These are phyloP conservation scores for Sycophila texana DNA, from an alignment of 2,888 invertebrate species.

Conservation along the genomic window DNA sequence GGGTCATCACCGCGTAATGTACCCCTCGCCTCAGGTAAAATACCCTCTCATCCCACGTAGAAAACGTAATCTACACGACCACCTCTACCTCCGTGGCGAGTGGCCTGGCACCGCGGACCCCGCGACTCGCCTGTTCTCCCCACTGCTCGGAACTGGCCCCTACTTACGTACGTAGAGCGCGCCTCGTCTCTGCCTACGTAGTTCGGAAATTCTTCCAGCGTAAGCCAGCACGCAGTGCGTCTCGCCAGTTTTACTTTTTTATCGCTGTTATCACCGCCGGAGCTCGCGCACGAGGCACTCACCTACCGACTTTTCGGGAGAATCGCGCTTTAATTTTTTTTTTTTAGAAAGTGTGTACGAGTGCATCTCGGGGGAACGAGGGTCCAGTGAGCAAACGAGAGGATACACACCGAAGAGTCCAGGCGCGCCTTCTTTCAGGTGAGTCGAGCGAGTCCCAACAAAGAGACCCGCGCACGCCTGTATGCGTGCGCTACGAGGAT, in stretches of 20 bases:
- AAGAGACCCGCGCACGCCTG: not conserved
- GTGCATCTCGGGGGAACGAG: not conserved
- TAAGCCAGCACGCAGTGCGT: not conserved
- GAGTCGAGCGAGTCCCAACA: constrained; percentile 29
- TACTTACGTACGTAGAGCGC: constrained; percentile 5
- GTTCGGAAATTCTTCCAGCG: constrained; percentile 24
- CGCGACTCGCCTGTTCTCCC: not conserved
- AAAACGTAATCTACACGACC: no score
- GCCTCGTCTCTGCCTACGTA: constrained; percentile 14
- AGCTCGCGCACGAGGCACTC: no score
- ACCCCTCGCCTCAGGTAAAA: no score
- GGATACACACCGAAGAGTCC: constrained; percentile 1
- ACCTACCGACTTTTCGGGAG: no score
- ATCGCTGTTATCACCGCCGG: no score
- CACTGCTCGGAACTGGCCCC: constrained; percentile 1
- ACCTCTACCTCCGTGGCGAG: constrained; percentile 1
- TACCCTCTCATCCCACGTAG: no score
- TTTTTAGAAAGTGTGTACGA: no score
- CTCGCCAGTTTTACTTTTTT: not conserved
- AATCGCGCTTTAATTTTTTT: no score
- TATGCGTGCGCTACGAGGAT: not conserved
- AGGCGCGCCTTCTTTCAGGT: constrained; percentile 47
- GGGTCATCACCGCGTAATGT: no score
- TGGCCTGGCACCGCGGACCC: constrained; percentile 14
- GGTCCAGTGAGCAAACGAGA: not conserved